Conservation (phyloP, 2,888 invertebrate species). For the Dynastes hyllus region DNA sequence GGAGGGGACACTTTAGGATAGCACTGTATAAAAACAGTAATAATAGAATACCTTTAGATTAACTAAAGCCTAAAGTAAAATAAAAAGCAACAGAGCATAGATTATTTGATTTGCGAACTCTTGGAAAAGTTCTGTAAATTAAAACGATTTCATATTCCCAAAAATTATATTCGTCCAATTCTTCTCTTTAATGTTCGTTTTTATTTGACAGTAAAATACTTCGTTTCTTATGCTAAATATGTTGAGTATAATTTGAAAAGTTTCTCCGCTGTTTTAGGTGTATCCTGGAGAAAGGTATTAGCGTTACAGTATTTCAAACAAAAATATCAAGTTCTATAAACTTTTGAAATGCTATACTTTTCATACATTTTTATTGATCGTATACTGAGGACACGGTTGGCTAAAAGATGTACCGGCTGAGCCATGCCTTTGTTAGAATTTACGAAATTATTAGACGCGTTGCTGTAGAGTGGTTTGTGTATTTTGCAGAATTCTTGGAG, state of each 20-base stretch:
- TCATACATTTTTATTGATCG: constrained; percentile 32
- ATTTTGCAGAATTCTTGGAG: not conserved
- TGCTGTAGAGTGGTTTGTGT: too few species aligned
- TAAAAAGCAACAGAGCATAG: too few species aligned
- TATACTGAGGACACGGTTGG: not conserved
- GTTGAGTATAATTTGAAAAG: constrained; percentile 34
- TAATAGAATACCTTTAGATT: too few species aligned
- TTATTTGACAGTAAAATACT: constrained; percentile 41
- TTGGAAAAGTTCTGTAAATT: not conserved
- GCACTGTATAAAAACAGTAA: too few species aligned
- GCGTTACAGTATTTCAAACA: constrained; percentile 31
- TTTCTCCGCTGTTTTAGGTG: not conserved
- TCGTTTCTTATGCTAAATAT: constrained; percentile 28
- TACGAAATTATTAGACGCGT: too few species aligned
- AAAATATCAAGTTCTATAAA: constrained; percentile 28
- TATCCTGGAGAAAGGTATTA: not conserved
- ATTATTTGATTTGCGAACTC: not conserved
- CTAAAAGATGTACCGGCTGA: not conserved
- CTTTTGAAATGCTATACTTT: constrained; percentile 6
- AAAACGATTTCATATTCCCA: too few species aligned
- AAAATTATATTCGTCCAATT: constrained; percentile 19
- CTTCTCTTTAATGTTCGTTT: constrained; percentile 26
- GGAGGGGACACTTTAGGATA: too few species aligned
- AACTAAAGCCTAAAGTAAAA: too few species aligned
- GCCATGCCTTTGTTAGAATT: too few species aligned